A percentile compares a stretch with the other conserved stretches of the same genome.
Conservation (phyloP, 1,140 invertebrate species). For the Platyscapa corneri region DNA sequence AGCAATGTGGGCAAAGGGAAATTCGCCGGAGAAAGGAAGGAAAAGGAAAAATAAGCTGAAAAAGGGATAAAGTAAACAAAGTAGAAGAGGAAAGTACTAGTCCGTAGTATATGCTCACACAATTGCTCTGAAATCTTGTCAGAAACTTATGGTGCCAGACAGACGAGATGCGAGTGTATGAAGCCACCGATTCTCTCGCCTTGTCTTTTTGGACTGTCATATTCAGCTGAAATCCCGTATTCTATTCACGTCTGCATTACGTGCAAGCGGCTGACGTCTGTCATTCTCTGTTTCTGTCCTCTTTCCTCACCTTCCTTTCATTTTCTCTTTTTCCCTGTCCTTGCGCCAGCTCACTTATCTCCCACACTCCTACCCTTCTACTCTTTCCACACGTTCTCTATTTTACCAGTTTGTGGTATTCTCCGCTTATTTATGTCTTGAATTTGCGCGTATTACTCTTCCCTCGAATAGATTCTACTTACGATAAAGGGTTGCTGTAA, state of each 20-base stretch:
- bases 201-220: slow-evolving; percentile 21
- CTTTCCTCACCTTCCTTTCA: not conserved
- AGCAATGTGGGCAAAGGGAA: not conserved
- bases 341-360: not conserved
- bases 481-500: not conserved
- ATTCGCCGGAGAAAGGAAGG: not conserved
- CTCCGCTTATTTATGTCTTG: not conserved
- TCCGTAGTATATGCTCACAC: not conserved
- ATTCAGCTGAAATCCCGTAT: slow-evolving; percentile 46
- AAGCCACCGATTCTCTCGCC: slow-evolving; percentile 26
- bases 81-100: not conserved
- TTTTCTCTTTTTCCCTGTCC: not conserved
- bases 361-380: not conserved
- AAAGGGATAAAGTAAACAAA: not conserved
- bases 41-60: not conserved
- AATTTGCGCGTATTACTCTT: not conserved
- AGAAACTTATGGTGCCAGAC: slow-evolving; percentile 50
- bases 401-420: not conserved
- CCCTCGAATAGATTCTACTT: not conserved
- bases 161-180: slow-evolving; percentile 52
- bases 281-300: not conserved
- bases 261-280: not conserved
- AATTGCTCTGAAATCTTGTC: slow-evolving; percentile 56
- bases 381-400: not conserved
- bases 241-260: slow-evolving; percentile 30